These are phyloP conservation scores for Yponomeuta plumbellus DNA, from an alignment of 2,888 invertebrate genomes.

Conservation along the genomic window DNA sequence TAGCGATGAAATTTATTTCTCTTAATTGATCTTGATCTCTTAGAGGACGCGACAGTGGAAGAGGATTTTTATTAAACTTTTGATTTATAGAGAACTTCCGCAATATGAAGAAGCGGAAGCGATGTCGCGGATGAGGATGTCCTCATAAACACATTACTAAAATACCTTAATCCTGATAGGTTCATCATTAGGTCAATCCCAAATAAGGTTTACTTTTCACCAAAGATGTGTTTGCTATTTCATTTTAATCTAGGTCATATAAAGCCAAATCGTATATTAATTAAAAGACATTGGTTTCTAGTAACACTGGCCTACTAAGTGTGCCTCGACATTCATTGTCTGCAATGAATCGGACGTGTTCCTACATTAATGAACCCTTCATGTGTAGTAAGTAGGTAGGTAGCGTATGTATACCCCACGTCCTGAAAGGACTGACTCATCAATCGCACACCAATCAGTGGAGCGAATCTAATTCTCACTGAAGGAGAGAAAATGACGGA, in stretches of 20 bases:
- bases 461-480: background rate
- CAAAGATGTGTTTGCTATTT: background rate
- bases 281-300: background rate
- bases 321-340: constrained; percentile 5
- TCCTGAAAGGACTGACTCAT: constrained; percentile 1
- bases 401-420: background rate
- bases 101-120: too few relatives aligned
- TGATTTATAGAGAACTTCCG: too few relatives aligned
- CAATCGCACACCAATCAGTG: constrained; percentile 8
- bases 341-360: constrained; percentile 3
- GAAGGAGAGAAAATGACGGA: background rate
- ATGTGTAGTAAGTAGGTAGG: too few relatives aligned
- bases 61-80: too few relatives aligned
- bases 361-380: background rate
- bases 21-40: too few relatives aligned
- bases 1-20: too few relatives aligned
- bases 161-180: too few relatives aligned
- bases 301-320: background rate
- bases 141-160: too few relatives aligned
- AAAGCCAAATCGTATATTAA: constrained; percentile 13
- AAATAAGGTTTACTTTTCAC: too few relatives aligned
- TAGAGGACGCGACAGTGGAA: too few relatives aligned
- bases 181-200: too few relatives aligned
- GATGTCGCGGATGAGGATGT: too few relatives aligned
- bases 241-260: background rate